Evolutionary conservation across 2,888 invertebrate species (phyloP).

Genomic region (Anticlea derivata): DNA sequence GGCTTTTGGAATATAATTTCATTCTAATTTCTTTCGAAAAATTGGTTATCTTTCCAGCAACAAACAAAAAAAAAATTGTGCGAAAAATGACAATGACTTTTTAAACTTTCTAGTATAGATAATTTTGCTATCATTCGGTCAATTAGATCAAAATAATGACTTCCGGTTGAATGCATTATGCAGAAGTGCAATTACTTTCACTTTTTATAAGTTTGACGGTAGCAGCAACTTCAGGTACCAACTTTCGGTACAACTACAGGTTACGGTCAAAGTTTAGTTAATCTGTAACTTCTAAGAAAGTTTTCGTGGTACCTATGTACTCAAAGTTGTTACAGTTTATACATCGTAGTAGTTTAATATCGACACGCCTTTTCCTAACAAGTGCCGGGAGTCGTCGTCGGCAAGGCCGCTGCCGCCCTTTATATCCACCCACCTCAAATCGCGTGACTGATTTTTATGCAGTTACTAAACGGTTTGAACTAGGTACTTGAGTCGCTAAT

Average conservation of each 20-base stretch:
- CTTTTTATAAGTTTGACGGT: constrained; percentile 12
- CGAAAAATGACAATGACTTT: constrained; percentile 25
- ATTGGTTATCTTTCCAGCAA: too few relatives aligned
- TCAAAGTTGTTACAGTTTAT: constrained; percentile 52
- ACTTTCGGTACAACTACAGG: too few relatives aligned
- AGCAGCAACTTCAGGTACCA: background rate
- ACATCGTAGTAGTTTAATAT: constrained; percentile 64
- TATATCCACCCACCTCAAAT: constrained; percentile 83
- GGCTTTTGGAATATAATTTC: background rate
- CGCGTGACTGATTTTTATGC: constrained; percentile 77
- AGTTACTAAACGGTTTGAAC: constrained; percentile 50
- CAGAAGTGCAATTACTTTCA: constrained; percentile 1
- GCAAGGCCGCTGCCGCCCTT: constrained; percentile 82
- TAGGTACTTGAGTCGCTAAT: constrained; percentile 39
- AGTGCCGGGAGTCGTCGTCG: constrained; percentile 81
- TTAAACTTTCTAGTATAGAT: constrained; percentile 6
- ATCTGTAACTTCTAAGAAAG: constrained; percentile 17
- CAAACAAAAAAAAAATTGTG: background rate
- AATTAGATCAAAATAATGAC: constrained; percentile 4
- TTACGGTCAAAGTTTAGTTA: too few relatives aligned
- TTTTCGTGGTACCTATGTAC: constrained; percentile 30
- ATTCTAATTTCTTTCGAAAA: too few relatives aligned
- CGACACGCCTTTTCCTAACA: constrained; percentile 84
- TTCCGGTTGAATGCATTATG: constrained; percentile 21
- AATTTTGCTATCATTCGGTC: constrained; percentile 14